Base-by-base conservation (phyloP, 2,797 vertebrate species). In the Rhinichthys osculus region DNA sequence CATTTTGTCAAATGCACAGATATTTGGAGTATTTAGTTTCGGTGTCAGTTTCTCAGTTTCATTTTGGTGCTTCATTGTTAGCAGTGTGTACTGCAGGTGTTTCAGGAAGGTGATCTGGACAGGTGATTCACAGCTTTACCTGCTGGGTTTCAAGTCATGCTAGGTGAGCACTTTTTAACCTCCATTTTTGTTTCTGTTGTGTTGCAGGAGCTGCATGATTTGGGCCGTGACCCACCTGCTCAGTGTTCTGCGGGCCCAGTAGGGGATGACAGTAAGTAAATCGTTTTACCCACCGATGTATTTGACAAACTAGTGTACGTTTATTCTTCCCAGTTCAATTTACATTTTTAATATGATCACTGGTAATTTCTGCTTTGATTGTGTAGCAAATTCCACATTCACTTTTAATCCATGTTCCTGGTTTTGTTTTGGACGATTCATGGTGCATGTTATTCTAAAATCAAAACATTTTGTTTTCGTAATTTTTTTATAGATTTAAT, bases 201-300 rank as follows among this genome's bases (percentile, higher is more conserved):
- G 87, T 90, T 89, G 40, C 92, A 99, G 98, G 98, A 99, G 94
- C 96, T 99, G 95, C 98, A 97, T 92, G 98, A 99, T 94, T 97
- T 99, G 96, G 98, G 98, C 94, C 97, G 98, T 95, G 98, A 99
- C 90, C 98, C 98, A 93, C 98, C 98, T 95, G 98, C 98, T 93
- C 98, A 99, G 94, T 99, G 98, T 97, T 99, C 98, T 93, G 98
- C 98, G 94, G 98, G 98, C 93, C 98, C 98, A 69, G 98, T 99
- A 96, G 98, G 98, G 94, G 98, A 99, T 96, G 98, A 99, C 95
- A 98, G 98, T 99, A 96, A 97, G 98, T 97, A 44, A n/a, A 33
- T 27, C 0, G 7, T 7, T 50, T n/a, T 71, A 27, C 11, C 38
- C 62, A 30, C 52, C 66, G 6, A 62, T 33, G 1, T 35, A 17